phyloP scores from a whole-genome alignment of 2,797 vertebrate species.

The Masticophis lateralis region DNA sequence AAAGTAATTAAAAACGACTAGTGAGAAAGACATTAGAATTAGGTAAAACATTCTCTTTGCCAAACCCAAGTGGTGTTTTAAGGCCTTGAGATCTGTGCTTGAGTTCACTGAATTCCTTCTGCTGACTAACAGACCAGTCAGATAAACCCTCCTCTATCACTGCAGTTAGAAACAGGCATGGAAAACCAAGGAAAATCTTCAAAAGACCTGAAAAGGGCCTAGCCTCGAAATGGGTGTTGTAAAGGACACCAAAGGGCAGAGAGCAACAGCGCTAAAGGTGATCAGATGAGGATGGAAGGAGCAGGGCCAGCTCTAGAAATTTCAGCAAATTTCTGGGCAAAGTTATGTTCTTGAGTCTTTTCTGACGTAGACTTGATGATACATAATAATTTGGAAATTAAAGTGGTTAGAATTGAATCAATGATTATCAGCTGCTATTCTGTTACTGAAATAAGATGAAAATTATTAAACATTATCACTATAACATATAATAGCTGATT shows the following conservation, averaged over 20 bases:
- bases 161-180: background rate
- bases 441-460: background rate
- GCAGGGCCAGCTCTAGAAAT: background rate
- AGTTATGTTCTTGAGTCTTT: background rate
- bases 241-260: too few relatives aligned
- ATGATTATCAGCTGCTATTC: background rate
- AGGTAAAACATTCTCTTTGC: background rate
- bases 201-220: background rate
- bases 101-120: background rate
- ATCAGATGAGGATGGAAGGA: background rate
- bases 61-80: background rate
- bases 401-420: background rate
- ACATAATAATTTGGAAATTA: background rate
- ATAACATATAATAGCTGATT: background rate
- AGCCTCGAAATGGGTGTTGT: too few relatives aligned
- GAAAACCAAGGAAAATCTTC: background rate
- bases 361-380: background rate
- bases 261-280: too few relatives aligned
- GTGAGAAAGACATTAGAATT: background rate
- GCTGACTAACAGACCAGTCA: background rate
- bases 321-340: background rate
- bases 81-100: background rate
- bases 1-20: background rate
- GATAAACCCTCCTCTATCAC: too few relatives aligned
- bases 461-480: background rate